A percentile compares a stretch with the other conserved stretches of the same genome.
Evolutionary conservation across 2,888 invertebrate species (phyloP).

Genomic region (Clepsis dumicolana): DNA sequence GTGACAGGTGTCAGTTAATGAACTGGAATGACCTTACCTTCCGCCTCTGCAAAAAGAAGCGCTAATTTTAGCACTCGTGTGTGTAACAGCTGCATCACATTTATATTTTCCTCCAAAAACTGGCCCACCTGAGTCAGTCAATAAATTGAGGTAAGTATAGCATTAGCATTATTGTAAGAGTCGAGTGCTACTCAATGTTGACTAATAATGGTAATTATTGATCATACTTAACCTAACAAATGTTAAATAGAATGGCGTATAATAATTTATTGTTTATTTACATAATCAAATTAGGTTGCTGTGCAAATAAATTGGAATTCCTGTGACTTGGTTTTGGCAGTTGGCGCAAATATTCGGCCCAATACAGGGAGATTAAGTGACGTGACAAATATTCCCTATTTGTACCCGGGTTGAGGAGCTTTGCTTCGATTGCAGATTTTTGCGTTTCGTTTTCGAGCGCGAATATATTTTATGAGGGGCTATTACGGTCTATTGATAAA

Average conservation of each 20-base stretch:
- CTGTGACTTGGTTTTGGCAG: conserved; percentile 25
- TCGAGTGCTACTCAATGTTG: no score
- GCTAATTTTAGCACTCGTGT: neutral
- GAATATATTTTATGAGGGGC: conserved; percentile 9
- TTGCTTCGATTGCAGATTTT: conserved; percentile 31
- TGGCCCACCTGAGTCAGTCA: neutral
- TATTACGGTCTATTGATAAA: conserved; percentile 6
- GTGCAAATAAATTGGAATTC: conserved; percentile 39
- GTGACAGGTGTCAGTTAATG: neutral
- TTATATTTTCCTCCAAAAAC: neutral
- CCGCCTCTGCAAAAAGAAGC: neutral
- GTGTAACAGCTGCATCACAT: neutral
- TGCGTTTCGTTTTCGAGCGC: conserved; percentile 7
- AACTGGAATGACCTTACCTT: neutral
- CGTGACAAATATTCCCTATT: conserved; percentile 41
- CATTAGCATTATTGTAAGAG: no score
- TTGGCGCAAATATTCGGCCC: conserved; percentile 20
- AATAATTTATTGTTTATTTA: neutral
- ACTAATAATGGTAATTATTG: no score
- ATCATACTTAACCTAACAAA: neutral
- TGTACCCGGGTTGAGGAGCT: conserved; percentile 15
- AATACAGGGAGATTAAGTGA: conserved; percentile 31
- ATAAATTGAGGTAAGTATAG: no score
- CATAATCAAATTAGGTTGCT: conserved; percentile 14
- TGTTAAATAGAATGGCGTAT: neutral